phyloP scores from a whole-genome alignment of 2,113 vertebrate species.

The Henicopernis longicauda region DNA sequence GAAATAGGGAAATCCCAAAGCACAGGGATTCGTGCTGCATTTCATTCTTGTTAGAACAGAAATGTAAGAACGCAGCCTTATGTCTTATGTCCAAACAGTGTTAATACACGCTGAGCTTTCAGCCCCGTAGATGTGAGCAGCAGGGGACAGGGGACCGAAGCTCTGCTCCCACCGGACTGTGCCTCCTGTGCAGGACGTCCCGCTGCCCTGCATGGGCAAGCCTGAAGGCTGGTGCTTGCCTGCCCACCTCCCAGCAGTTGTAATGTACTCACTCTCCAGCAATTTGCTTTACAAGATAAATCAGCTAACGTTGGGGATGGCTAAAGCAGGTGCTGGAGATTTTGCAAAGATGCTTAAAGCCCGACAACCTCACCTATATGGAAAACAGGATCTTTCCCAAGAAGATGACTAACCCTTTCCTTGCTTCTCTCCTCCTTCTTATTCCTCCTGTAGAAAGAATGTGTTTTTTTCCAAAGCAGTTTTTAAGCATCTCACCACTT shows the following conservation, averaged over 20 bases:
- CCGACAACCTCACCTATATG: background rate
- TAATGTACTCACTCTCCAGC: background rate
- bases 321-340: background rate
- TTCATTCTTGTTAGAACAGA: background rate
- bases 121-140: background rate
- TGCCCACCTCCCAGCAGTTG: background rate
- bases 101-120: background rate
- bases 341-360: background rate
- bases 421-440: background rate
- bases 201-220: background rate
- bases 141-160: fast-evolving
- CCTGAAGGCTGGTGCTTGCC: background rate
- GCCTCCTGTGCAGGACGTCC: background rate
- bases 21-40: fast-evolving
- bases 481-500: background rate
- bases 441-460: background rate
- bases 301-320: background rate
- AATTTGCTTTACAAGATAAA: background rate
- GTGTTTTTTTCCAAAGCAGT: background rate
- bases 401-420: background rate
- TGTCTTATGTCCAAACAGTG: too few species aligned
- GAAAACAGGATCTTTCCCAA: background rate
- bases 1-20: background rate
- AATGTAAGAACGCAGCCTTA: background rate
- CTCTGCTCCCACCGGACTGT: background rate